Percentiles rank a stretch among this genome's conserved stretches.
These are phyloP conservation scores for Chironomus tepperi DNA, from an alignment of 1,140 invertebrate species.

Conservation along the genomic window DNA sequence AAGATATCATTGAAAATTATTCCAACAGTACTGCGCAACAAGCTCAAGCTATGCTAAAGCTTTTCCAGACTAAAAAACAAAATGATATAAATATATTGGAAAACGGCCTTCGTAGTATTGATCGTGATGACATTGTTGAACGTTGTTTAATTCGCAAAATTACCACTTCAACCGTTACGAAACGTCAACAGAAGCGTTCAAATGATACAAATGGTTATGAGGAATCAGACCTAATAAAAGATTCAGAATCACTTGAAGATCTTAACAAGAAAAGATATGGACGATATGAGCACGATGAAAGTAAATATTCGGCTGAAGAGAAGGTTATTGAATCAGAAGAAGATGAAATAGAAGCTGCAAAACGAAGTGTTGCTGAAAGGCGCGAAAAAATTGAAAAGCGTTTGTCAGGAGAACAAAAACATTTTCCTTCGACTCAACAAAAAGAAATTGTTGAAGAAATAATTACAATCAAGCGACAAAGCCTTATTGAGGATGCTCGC, in stretches of 20 bases:
- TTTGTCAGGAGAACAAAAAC: conserved; percentile 51
- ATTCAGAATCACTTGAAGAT: conserved; percentile 56
- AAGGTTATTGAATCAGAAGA: conserved; percentile 53
- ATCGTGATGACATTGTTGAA: conserved; percentile 71
- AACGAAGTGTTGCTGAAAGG: conserved; percentile 56
- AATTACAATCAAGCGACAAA: conserved; percentile 58
- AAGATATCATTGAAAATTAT: conserved; percentile 78
- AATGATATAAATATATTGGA: conserved; percentile 62
- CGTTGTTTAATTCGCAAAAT: conserved; percentile 11
- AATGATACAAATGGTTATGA: conserved; percentile 43
- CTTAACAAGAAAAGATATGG: conserved; percentile 33
- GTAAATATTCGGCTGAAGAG: conserved; percentile 64
- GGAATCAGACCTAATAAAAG: conserved; percentile 63
- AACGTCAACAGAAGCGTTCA: conserved; percentile 31
- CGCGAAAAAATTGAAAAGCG: conserved; percentile 61
- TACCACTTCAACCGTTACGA: neutral
- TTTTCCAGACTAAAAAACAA: conserved; percentile 47
- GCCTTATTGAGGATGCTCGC: conserved; percentile 47
- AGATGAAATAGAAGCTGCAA: conserved; percentile 49
- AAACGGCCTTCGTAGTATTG: conserved; percentile 77
- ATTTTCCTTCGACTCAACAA: conserved; percentile 56
- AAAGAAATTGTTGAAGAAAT: conserved; percentile 58
- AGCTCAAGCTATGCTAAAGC: conserved; percentile 84
- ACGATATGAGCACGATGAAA: conserved; percentile 48
- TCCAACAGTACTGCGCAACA: conserved; percentile 78